These are phyloP conservation scores for Myotis daubentonii DNA, from an alignment of 2,797 vertebrate genomes.

Conservation along the genomic window DNA sequence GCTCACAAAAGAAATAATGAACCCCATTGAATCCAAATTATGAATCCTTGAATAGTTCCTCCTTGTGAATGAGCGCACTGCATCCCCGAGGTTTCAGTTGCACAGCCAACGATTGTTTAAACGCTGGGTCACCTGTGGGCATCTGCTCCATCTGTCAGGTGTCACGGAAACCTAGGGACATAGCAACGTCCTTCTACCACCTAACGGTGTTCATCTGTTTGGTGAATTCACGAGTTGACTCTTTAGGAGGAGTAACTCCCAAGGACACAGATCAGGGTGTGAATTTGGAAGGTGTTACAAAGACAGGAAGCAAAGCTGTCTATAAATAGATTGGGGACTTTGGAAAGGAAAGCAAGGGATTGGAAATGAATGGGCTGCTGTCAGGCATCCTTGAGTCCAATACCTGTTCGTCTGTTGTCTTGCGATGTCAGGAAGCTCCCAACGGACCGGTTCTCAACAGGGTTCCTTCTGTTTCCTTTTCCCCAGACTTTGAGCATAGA, in stretches of 20 bases:
- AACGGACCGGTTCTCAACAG: not conserved
- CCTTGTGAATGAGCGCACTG: constrained; percentile 41
- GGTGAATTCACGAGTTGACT: constrained; percentile 61
- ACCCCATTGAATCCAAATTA: constrained; percentile 71
- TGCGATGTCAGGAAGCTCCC: not conserved
- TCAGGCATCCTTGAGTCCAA: not conserved
- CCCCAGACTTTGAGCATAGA: not conserved
- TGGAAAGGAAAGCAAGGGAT: not conserved
- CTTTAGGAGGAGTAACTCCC: constrained; percentile 49
- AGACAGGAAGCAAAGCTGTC: constrained; percentile 64
- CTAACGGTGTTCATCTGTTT: constrained; percentile 73
- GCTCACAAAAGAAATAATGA: constrained; percentile 69
- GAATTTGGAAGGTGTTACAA: constrained; percentile 69
- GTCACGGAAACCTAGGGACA: constrained; percentile 60
- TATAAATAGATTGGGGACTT: constrained; percentile 47
- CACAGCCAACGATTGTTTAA: constrained; percentile 73
- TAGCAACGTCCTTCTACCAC: constrained; percentile 56
- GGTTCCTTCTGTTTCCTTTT: not conserved
- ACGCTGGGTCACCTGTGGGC: constrained; percentile 52
- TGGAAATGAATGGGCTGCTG: not conserved
- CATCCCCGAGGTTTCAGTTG: constrained; percentile 39
- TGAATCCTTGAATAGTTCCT: constrained; percentile 70
- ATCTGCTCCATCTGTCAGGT: constrained; percentile 71
- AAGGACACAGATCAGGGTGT: constrained; percentile 53
- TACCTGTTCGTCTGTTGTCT: not conserved